Evolutionary conservation across 37 sponge, comb jelly and placozoan species (phyloP), one percentile per base, ranked within the genome.

Genomic region (Eunapius fragilis): DNA sequence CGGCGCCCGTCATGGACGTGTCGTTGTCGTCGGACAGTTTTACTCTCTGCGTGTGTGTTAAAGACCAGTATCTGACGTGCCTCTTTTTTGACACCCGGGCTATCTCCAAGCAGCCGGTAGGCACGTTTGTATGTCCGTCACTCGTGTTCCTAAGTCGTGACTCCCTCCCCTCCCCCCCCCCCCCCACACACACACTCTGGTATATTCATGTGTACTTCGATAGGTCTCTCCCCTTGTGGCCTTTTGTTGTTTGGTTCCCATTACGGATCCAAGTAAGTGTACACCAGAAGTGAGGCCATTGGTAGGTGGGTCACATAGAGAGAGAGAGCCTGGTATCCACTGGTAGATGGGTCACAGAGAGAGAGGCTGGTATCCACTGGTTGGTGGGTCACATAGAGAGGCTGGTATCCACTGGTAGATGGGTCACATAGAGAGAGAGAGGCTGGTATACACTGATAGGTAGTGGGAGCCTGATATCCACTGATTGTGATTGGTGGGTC

Each of bases 31-130:
- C 67, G 75, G 90, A 90, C 86, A 80, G 74, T 31, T 70, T 90
- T 45, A 90, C 90, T 30, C 86, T 90, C 72, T 90, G 76, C 23
- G 85, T 85, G 75, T 79, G 79, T 33, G n/a, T 88, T 25, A 38
- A 67, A 68, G 89, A 86, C 31, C 37, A 73, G 22, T 31, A 23
- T 35, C 37, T 88, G 50, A 70, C 41, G 14, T 80, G 72, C 72
- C 31, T 74, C 69, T 88, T 82, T 78, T 88, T 30, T 26, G 88
- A 88, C 50, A 82, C 77, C 25, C 70, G 83, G 26, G 70, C 70
- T 0, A 69, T 88, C 31, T 76, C 31, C 45, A 76, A 37, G 76
- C 76, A 35, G 35, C 31, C 6, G 76, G 32, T 30, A 25, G 71
- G 30, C 30, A 17, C 14, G 58, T 58, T 58, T 17, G 6, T 58